Base-by-base conservation (phyloP, 2,888 invertebrate genomes). In the Sinodicranocentrus sp. region DNA sequence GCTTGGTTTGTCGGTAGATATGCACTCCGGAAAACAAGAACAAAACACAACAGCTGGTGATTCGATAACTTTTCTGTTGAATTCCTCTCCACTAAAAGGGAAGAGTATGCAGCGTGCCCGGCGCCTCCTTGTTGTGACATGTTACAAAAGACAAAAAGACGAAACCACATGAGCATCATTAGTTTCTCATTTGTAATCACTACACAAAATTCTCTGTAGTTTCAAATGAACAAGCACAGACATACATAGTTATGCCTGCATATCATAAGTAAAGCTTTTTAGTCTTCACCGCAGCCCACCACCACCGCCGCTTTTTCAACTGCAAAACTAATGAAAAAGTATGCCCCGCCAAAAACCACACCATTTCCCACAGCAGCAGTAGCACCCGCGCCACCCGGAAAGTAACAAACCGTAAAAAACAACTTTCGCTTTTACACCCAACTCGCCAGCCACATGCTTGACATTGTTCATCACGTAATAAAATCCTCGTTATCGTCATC, bases 131-230 rank as follows among this genome's bases (percentile, higher is more conserved):
- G 23, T 63, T 25, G 44, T 67, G 82, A 82, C 73, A 73, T 59
- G 59, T 73, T 65, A 82, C 82, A 73, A 73, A 76, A 70, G 19
- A 61, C 21, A 70, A 67, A 79, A 48, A 71, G 54, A 70, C 54
- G 71, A 82, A 68, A 75, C 75, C 82, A 75, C 82, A 82, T 82
- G 82, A 75, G 82, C 73, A 75, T 82, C 82, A 82, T 82, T 82
- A 82, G 82, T 82, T 82, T 82, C 72, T 61, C 59, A 59, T 75
- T 75, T 73, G 67, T 75, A 75, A 75, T 82, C 68, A 82, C 82
- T 68, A 70, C 71, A 59, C 6, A 17, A 68, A 48, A 70, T 48
- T 15, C 48, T 8, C 39, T 8, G 8, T 13, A 6, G 39, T 39
- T 39, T 13, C 39, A 39, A 39, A 39, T 8, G 13, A 39, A 39